Percentiles rank a stretch among this genome's conserved stretches.
These are phyloP conservation scores for Pemphredon lugubris DNA, from an alignment of 2,888 invertebrate genomes.

Conservation along the genomic window DNA sequence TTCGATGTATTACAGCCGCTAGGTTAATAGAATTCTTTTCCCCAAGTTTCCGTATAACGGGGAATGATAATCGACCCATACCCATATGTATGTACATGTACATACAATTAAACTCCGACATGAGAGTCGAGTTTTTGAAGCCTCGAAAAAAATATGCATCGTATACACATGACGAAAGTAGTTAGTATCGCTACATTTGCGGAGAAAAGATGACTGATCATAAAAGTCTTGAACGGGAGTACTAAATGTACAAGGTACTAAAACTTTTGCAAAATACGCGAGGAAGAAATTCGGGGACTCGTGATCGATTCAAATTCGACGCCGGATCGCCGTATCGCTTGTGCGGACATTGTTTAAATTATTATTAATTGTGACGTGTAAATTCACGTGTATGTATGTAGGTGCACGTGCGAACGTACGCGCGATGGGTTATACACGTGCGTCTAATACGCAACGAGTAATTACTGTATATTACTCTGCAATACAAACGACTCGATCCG, in stretches of 20 bases:
- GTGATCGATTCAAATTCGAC: neutral
- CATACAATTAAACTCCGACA: conserved; percentile 56
- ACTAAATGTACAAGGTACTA: conserved; percentile 33
- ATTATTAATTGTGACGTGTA: no score
- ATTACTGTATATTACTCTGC: neutral
- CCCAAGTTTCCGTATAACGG: conserved; percentile 59
- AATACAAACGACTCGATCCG: neutral
- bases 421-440: no score
- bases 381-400: no score
- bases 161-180: conserved; percentile 53
- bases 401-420: no score
- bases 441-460: no score
- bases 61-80: conserved; percentile 64
- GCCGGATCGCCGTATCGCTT: no score
- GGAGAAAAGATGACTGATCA: conserved; percentile 62
- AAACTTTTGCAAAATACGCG: conserved; percentile 28
- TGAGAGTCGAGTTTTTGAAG: conserved; percentile 47
- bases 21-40: conserved; percentile 57
- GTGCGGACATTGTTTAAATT: no score
- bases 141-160: no score
- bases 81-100: no score
- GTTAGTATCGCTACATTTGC: conserved; percentile 68
- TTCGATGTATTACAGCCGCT: conserved; percentile 29
- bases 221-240: conserved; percentile 58
- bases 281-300: conserved; percentile 16